These are phyloP conservation scores for Conus ventricosus DNA, from an alignment of 1,140 invertebrate species.

Conservation along the genomic window DNA sequence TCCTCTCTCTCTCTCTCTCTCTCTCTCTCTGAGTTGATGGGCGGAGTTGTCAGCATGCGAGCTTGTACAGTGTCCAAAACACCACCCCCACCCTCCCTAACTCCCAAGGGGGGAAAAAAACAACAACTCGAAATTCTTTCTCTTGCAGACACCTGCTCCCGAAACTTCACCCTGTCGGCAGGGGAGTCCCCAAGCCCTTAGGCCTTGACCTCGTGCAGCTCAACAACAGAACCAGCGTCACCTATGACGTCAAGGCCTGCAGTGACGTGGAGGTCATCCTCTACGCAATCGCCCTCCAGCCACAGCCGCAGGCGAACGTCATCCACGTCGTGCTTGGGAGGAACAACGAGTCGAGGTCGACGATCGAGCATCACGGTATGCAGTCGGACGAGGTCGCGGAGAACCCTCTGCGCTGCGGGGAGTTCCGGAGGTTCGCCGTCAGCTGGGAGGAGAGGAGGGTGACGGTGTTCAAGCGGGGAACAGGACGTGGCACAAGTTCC, in stretches of 20 bases:
- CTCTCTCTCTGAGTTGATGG: background rate
- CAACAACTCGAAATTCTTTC: background rate
- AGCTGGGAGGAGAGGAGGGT: background rate
- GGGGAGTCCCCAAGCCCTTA: background rate
- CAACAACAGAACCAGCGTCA: background rate
- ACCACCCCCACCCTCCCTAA: background rate
- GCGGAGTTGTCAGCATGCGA: background rate
- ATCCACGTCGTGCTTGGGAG: background rate
- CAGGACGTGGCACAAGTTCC: too few species aligned
- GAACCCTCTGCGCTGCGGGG: background rate
- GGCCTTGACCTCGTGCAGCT: background rate
- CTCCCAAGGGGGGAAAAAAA: background rate
- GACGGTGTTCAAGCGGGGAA: background rate
- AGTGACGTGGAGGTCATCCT: background rate
- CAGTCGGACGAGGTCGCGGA: background rate
- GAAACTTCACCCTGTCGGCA: background rate
- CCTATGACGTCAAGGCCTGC: background rate
- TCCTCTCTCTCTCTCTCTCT: too few species aligned
- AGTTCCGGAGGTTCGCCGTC: background rate
- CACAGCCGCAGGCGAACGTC: background rate
- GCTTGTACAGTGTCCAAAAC: background rate
- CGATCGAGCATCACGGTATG: too few species aligned
- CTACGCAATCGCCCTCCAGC: background rate
- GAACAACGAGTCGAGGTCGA: background rate
- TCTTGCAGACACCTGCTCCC: background rate